phyloP scores from a whole-genome alignment of 2,888 invertebrate genomes.

The Galeruca laticollis region DNA sequence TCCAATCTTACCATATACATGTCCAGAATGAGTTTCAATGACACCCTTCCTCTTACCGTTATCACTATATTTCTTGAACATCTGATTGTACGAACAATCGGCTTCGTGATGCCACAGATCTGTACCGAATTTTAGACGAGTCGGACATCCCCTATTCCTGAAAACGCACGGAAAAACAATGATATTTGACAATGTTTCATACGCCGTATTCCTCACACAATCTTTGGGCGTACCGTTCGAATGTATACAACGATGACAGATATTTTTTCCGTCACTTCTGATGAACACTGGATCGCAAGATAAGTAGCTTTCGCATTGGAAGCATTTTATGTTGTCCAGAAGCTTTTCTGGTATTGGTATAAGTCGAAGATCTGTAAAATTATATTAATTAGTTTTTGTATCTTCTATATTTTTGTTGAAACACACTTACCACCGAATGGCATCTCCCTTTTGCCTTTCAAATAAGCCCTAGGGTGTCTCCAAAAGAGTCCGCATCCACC shows the following conservation, averaged over 20 bases:
- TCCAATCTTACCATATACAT: conserved; percentile 56
- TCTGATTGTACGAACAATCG: conserved; percentile 56
- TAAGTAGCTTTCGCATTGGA: conserved; percentile 60
- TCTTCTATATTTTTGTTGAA: neutral
- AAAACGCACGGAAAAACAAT: conserved; percentile 61
- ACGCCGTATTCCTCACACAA: conserved; percentile 55
- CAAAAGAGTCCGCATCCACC: conserved; percentile 55
- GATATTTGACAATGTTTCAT: conserved; percentile 58
- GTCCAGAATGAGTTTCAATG: conserved; percentile 61
- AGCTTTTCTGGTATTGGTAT: conserved; percentile 57
- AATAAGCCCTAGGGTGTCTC: conserved; percentile 55
- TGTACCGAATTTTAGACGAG: conserved; percentile 55
- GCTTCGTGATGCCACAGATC: conserved; percentile 58
- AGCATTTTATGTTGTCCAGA: conserved; percentile 58
- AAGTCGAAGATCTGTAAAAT: conserved; percentile 55
- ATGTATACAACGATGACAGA: conserved; percentile 61
- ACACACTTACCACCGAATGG: conserved; percentile 54
- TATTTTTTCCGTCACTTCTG: conserved; percentile 56
- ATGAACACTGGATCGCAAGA: conserved; percentile 60
- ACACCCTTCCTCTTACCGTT: conserved; percentile 56
- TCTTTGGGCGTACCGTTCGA: conserved; percentile 55
- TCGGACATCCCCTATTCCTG: conserved; percentile 50
- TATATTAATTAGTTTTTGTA: neutral
- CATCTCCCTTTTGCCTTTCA: conserved; percentile 54
- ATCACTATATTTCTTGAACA: conserved; percentile 44